Conservation (phyloP, 2,888 invertebrate genomes). For the Lithophane leautieri region DNA sequence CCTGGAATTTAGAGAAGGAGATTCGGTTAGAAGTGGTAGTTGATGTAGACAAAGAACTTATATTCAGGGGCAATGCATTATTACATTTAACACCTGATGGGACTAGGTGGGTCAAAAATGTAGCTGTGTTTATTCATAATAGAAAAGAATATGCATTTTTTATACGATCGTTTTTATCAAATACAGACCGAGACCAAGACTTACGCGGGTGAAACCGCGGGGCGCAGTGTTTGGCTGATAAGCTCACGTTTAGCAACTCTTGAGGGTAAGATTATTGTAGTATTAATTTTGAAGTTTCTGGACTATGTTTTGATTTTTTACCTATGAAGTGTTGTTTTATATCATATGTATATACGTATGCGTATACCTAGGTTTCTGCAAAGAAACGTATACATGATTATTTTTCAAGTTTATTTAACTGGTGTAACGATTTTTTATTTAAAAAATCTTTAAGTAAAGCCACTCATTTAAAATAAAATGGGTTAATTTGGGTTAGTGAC, state of each 20-base stretch:
- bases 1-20: conserved; percentile 77
- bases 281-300: neutral
- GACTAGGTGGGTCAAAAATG: too few relatives aligned
- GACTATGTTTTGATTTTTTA: neutral
- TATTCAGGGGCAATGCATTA: neutral
- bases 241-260: neutral
- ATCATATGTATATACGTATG: neutral
- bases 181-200: too few relatives aligned
- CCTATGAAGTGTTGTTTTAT: neutral
- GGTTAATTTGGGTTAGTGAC: conserved; percentile 10
- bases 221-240: neutral
- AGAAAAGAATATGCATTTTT: neutral
- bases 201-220: too few relatives aligned
- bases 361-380: neutral
- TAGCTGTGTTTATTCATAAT: neutral
- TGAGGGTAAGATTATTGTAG: neutral
- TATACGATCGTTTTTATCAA: too few relatives aligned
- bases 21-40: conserved; percentile 11
- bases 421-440: neutral
- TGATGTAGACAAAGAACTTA: neutral
- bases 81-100: neutral
- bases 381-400: neutral
- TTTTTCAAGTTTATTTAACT: neutral
- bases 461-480: conserved; percentile 15
- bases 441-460: neutral